These are phyloP conservation scores for Enteromius mattozi DNA, from an alignment of 2,797 vertebrate genomes.

Conservation along the genomic window DNA sequence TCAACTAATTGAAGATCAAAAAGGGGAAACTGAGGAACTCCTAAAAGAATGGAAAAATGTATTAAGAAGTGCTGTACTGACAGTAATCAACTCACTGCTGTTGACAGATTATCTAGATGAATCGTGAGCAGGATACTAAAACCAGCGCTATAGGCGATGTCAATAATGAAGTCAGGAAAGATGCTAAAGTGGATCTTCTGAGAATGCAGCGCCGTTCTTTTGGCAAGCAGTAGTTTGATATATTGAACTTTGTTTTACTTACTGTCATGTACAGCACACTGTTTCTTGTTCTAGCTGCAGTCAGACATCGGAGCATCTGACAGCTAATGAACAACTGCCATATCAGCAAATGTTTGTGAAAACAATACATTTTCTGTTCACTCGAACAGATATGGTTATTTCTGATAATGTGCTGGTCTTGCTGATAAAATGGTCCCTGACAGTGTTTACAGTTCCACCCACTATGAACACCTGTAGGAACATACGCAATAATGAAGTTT, in stretches of 20 bases:
- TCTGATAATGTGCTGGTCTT: not conserved
- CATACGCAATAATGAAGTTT: not conserved
- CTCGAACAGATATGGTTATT: not conserved
- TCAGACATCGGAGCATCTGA: not conserved
- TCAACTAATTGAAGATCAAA: not conserved
- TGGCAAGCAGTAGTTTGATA: conserved; percentile 5
- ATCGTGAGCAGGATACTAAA: not conserved
- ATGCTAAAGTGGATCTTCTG: not conserved
- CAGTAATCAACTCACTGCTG: not conserved
- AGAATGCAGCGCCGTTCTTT: not conserved
- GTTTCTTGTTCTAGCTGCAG: not conserved
- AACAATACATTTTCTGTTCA: not conserved
- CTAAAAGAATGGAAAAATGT: not conserved
- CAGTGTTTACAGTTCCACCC: not conserved
- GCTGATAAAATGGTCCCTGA: not conserved
- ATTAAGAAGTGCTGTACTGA: not conserved
- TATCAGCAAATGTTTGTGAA: not conserved
- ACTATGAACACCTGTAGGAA: not conserved
- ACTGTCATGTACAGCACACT: not conserved
- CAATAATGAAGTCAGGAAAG: not conserved
- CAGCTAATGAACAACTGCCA: conserved; percentile 12
- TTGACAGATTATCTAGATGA: conserved; percentile 4
- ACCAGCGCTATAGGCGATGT: not conserved
- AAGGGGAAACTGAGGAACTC: not conserved
- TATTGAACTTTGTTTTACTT: not conserved